A percentile compares a stretch with the other conserved stretches of the same genome.
Evolutionary conservation across 2,113 vertebrate species (phyloP).

Genomic region (Deroptyus accipitrinus): DNA sequence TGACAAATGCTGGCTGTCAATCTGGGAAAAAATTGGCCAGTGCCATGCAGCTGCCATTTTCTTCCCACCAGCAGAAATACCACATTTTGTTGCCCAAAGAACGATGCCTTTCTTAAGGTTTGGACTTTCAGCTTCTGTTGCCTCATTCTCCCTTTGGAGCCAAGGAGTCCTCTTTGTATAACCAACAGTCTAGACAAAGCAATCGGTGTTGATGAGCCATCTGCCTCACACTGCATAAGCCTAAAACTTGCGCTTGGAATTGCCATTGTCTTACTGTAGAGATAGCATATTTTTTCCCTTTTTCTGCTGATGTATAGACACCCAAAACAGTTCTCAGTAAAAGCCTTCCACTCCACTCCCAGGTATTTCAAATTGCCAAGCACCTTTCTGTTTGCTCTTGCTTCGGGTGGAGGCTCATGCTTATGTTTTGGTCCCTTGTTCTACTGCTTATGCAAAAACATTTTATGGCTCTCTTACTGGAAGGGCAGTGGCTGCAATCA

Average conservation of each 20-base stretch:
- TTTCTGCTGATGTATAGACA: accelerated
- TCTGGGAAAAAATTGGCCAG: not conserved
- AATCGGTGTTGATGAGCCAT: not conserved
- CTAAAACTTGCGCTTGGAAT: not conserved
- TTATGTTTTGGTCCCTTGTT: not conserved
- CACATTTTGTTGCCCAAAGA: not conserved
- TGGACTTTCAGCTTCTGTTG: not conserved
- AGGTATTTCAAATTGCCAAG: not conserved
- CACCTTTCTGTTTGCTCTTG: not conserved
- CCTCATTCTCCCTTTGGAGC: not conserved
- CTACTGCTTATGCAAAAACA: not conserved
- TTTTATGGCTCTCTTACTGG: constrained; percentile 9
- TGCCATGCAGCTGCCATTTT: not conserved
- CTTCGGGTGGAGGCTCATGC: not conserved
- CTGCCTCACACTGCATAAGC: accelerated
- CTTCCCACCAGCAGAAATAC: not conserved
- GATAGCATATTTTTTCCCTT: not conserved
- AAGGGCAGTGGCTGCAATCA: constrained; percentile 7
- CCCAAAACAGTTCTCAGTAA: not conserved
- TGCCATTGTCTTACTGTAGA: not conserved
- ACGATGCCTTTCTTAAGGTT: not conserved
- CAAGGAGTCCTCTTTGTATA: not conserved
- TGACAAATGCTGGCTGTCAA: not conserved
- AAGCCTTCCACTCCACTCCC: not conserved
- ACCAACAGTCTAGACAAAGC: not conserved